A percentile compares a stretch with the other conserved stretches of the same genome.
These are phyloP conservation scores for Pterocles orientalis DNA, from an alignment of 2,113 vertebrate genomes.

Conservation along the genomic window DNA sequence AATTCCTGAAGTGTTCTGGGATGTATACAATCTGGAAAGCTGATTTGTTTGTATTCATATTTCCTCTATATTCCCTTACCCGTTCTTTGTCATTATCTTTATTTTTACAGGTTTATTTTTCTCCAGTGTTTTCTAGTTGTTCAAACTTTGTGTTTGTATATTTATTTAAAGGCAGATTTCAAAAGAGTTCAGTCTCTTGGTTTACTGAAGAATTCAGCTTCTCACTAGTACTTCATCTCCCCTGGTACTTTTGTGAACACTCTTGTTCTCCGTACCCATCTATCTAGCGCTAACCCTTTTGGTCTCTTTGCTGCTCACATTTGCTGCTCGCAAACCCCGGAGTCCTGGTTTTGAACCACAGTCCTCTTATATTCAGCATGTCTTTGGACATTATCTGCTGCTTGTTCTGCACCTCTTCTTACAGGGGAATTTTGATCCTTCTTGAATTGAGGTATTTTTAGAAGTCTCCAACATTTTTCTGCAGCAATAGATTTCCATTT, in stretches of 20 bases:
- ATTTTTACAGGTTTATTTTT: slow-evolving; percentile 61
- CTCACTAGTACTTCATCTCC: slow-evolving; percentile 36
- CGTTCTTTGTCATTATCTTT: slow-evolving; percentile 48
- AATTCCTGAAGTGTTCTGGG: slow-evolving; percentile 24
- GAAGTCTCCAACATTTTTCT: not conserved
- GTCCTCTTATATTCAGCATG: not conserved
- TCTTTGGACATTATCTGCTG: slow-evolving; percentile 13
- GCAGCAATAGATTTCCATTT: not conserved
- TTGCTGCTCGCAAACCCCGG: not conserved
- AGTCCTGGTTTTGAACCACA: slow-evolving; percentile 17
- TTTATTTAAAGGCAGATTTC: slow-evolving; percentile 61
- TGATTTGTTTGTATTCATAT: slow-evolving; percentile 48
- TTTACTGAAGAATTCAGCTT: slow-evolving; percentile 54
- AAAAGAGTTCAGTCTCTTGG: slow-evolving; percentile 36
- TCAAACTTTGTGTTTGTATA: slow-evolving; percentile 48
- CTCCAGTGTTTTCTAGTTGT: slow-evolving; percentile 53
- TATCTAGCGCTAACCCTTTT: not conserved
- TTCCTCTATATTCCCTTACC: slow-evolving; percentile 48
- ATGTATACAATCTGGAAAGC: slow-evolving; percentile 7
- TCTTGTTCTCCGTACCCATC: slow-evolving; percentile 37
- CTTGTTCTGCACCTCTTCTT: not conserved
- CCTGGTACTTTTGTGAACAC: not conserved
- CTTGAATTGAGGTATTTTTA: not conserved
- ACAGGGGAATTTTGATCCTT: not conserved
- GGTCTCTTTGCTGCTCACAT: not conserved